Evolutionary conservation across 2,888 invertebrate genomes (phyloP), one percentile per base, ranked within the genome.

Genomic region (Himalopsyche anomala): DNA sequence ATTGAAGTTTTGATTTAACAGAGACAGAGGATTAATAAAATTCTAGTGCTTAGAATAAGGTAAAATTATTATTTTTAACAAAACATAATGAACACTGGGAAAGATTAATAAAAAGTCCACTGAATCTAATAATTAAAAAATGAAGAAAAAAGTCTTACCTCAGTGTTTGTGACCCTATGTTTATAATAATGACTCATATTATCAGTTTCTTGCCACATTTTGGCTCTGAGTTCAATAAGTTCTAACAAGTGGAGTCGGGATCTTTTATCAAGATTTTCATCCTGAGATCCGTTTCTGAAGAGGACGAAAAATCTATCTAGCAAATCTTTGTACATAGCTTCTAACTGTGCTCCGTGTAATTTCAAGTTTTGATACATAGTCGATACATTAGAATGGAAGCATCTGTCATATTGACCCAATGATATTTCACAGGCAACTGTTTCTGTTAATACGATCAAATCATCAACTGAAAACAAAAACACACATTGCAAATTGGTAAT

Each of bases 221-320:
- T 97, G 88, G 98, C 98, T 91, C 98, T 94, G 91, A 98, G 93
- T 93, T 99, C 98, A 90, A 99, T 97, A 89, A 98, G 94, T 93
- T 98, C 98, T 91, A 99, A 95, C 90, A 98, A 94, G 92, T 97
- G 96, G 91, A 97, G 94, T 92, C 98, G 95, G 90, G 97, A 96
- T 92, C 96, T 95, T 91, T 96, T 95, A 91, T 97, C 97, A 90
- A 98, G 93, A 91, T 96, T 95, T 91, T 96, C 96, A 92, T 97
- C 97, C 91, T 97, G 96, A 90, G 97, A 97, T 90, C 97, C 97
- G 93, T 98, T 97, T 90, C 98, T 95, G 92, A 98, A 97, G 90
- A 96, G 95, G 90, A 96, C 96, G 93, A 97, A 98, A 90, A 95
- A 95, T 89, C 92, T 91, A 92, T 98, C 97, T 89, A 98, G 93